Conservation (phyloP, 2,888 invertebrate species). For the Leptopilina myrica region DNA sequence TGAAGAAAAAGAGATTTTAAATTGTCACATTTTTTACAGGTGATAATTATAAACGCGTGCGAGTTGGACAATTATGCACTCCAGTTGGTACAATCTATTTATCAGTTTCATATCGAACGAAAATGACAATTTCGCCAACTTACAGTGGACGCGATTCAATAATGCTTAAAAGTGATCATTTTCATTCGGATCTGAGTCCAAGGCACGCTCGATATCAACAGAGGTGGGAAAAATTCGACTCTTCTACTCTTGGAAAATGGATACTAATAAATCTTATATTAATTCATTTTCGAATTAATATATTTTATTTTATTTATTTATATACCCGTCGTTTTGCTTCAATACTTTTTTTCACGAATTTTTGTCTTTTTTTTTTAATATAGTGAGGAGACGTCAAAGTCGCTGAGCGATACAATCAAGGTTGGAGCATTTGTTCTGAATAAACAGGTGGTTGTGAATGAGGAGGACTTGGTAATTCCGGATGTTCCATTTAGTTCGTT, state of each 20-base stretch:
- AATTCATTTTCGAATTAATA: too few species aligned
- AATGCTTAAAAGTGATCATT: slow-evolving; percentile 95
- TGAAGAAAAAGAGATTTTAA: background rate
- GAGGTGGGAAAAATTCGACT: slow-evolving; percentile 69
- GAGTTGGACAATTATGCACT: slow-evolving; percentile 91
- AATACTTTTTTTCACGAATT: background rate
- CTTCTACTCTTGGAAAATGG: too few species aligned
- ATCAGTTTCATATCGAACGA: slow-evolving; percentile 91
- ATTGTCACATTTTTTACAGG: slow-evolving; percentile 77
- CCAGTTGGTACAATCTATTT: slow-evolving; percentile 90
- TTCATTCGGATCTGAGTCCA: slow-evolving; percentile 86
- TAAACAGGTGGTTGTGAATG: slow-evolving; percentile 79
- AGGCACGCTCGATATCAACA: slow-evolving; percentile 82
- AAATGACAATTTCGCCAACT: slow-evolving; percentile 93
- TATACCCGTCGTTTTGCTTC: too few species aligned
- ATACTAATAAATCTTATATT: too few species aligned
- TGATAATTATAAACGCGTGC: slow-evolving; percentile 87
- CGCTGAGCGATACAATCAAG: slow-evolving; percentile 85
- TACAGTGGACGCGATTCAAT: slow-evolving; percentile 84
- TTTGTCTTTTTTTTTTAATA: slow-evolving; percentile 60
- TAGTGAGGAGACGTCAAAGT: slow-evolving; percentile 83
- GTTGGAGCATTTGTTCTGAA: slow-evolving; percentile 88
- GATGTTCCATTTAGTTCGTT: slow-evolving; percentile 84
- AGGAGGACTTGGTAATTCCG: slow-evolving; percentile 79
- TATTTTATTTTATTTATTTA: too few species aligned